phyloP scores from a whole-genome alignment of 1,140 invertebrate genomes.

The Bathynomus jamesi region DNA sequence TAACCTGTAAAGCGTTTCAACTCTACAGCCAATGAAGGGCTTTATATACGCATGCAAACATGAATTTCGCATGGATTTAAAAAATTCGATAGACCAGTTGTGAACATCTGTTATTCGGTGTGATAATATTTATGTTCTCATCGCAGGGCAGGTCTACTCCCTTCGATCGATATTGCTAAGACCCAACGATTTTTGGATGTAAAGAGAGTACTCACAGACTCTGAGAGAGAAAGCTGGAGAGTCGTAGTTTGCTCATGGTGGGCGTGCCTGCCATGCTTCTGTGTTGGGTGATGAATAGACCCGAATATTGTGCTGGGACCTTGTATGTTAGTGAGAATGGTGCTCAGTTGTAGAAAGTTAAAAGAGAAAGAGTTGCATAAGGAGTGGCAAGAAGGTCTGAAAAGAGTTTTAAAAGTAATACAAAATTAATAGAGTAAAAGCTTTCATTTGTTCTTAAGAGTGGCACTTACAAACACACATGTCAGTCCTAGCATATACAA shows the following conservation, averaged over 20 bases:
- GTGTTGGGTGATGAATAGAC: background rate
- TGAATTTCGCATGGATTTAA: too few species aligned
- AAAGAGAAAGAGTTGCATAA: too few species aligned
- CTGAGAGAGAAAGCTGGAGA: slow-evolving; percentile 16
- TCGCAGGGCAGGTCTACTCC: background rate
- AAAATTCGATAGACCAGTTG: too few species aligned
- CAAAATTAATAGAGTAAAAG: background rate
- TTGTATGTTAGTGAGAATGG: too few species aligned
- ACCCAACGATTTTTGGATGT: background rate
- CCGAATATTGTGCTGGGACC: background rate
- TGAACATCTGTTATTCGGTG: background rate
- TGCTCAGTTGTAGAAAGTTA: too few species aligned
- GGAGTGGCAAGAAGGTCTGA: too few species aligned
- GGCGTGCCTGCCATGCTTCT: background rate
- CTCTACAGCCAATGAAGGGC: too few species aligned
- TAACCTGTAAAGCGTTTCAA: too few species aligned
- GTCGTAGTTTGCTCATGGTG: slow-evolving; percentile 14
- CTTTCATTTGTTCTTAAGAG: background rate
- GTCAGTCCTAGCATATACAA: background rate
- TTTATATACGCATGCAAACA: too few species aligned
- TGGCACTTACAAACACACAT: background rate
- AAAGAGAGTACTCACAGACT: slow-evolving; percentile 17
- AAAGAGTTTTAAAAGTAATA: background rate
- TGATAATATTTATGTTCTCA: background rate
- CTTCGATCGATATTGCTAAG: background rate